Base-by-base conservation (phyloP, 2,888 invertebrate species). In the Cerceris ruficornis region DNA sequence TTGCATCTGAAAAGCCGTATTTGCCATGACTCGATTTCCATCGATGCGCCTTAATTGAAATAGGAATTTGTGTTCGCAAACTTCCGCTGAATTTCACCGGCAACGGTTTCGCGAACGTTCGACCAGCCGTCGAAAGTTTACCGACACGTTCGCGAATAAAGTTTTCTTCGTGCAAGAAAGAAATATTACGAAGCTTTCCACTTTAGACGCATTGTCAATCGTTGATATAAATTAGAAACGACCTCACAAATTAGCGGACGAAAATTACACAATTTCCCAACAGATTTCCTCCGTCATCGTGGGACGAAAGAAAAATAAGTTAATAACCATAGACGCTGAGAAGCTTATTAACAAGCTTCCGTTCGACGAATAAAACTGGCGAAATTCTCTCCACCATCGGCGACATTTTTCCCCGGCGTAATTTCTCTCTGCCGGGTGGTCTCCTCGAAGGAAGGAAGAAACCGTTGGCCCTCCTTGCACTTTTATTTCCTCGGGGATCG, bases 11-110 rank as follows among this genome's bases (percentile, higher is more conserved):
- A 39, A 41, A 15, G 58, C 11, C 49, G 14, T 71, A 64, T 60
- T 76, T 67, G 66, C 52, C 61, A 75, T 61, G 50, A 73, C 62
- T 73, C 65, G 71, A 42, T 81, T 78, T 55, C 57, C 66, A 67
- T 69, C 75, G 70, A 59, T 73, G 79, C 66, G 39, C 69, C 73
- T 81, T 81, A 79, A 81, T 83, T 79, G 75, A 72, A 55, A 81
- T 77, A 73, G 72, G 74, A 57, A 68, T 65, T 67, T 15, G 55
- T 39, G 61, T 50, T 55, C 39, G 72, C 65, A 62, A 46, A 68
- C 69, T 13, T 62, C 69, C 64, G 69, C 76, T 64, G 69, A 75
- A 70, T 69, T 75, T 57, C 41, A 15, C 41, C 57, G 52, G 71
- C 75, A 82, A 77, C 61, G 54, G 15, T 42, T 41, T 55, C 65